These are phyloP conservation scores for Lutjanus argentimaculatus DNA, from an alignment of 2,797 vertebrate species.

Conservation along the genomic window DNA sequence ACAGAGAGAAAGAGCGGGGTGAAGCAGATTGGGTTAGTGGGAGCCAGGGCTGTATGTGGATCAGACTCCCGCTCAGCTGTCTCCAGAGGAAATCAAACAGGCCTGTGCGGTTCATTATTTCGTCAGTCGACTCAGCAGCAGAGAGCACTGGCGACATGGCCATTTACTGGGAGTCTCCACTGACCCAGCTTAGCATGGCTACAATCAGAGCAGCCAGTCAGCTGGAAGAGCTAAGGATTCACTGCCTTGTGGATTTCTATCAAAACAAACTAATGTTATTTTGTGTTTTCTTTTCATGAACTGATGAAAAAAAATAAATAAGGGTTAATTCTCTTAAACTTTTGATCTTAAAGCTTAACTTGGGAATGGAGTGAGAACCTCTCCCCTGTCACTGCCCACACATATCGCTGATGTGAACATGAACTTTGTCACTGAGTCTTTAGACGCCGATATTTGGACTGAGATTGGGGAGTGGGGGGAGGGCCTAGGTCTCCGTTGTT, in stretches of 20 bases:
- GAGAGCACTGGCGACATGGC: conserved; percentile 73
- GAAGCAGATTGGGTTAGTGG: conserved; percentile 79
- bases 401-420: conserved; percentile 52
- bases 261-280: conserved; percentile 20
- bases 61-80: conserved; percentile 79
- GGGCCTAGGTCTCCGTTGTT: conserved; percentile 62
- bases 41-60: conserved; percentile 71
- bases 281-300: conserved; percentile 11
- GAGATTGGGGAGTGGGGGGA: conserved; percentile 30
- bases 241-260: conserved; percentile 34
- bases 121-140: conserved; percentile 70
- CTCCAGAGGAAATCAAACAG: conserved; percentile 84
- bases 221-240: conserved; percentile 58
- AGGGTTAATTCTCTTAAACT: conserved; percentile 11
- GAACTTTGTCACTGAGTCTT: conserved; percentile 56
- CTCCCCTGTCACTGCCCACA: conserved; percentile 11
- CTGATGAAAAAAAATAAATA: conserved; percentile 8
- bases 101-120: conserved; percentile 79
- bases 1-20: conserved; percentile 69
- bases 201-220: conserved; percentile 52
- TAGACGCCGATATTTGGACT: conserved; percentile 48
- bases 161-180: conserved; percentile 73
- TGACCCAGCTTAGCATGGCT: conserved; percentile 63
- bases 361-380: conserved; percentile 10
- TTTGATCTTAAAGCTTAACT: conserved; percentile 25